A percentile compares a stretch with the other conserved stretches of the same genome.
phyloP scores from a whole-genome alignment of 2,797 vertebrate species.

The Chiroxiphia lanceolata region DNA sequence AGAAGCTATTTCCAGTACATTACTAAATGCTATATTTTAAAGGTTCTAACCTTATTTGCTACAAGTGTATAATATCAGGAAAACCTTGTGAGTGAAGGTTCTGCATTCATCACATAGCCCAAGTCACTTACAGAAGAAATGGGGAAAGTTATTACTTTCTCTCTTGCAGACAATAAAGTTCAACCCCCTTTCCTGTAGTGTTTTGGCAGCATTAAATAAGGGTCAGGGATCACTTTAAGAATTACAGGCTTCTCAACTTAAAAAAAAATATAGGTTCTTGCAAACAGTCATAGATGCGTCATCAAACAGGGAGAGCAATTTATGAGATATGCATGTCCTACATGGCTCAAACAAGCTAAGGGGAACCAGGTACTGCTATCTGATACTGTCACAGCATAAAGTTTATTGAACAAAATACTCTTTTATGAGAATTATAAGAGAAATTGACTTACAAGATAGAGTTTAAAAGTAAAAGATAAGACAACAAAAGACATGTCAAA shows the following conservation, averaged over 20 bases:
- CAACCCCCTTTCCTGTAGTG: slow-evolving; percentile 66
- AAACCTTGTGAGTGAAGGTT: slow-evolving; percentile 74
- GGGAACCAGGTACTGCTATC: not conserved
- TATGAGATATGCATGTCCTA: not conserved
- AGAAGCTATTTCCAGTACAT: slow-evolving; percentile 77
- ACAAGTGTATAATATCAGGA: slow-evolving; percentile 78
- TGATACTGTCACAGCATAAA: not conserved
- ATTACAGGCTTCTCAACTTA: slow-evolving; percentile 69
- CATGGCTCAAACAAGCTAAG: not conserved
- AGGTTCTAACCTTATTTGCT: slow-evolving; percentile 85
- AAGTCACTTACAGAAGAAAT: slow-evolving; percentile 71
- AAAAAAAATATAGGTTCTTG: slow-evolving; percentile 63
- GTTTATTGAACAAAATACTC: slow-evolving; percentile 12
- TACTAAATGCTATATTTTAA: slow-evolving; percentile 83
- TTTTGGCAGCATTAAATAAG: slow-evolving; percentile 74
- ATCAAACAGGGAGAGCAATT: slow-evolving; percentile 26
- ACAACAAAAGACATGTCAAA: not conserved
- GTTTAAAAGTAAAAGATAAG: slow-evolving; percentile 45
- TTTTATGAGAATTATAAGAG: slow-evolving; percentile 34
- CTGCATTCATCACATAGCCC: slow-evolving; percentile 71
- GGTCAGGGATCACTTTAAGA: slow-evolving; percentile 72
- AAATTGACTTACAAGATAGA: slow-evolving; percentile 42
- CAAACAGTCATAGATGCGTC: slow-evolving; percentile 44
- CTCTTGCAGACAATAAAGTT: slow-evolving; percentile 76
- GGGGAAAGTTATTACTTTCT: slow-evolving; percentile 79